Evolutionary conservation across 2,797 vertebrate species (phyloP), one percentile per base, ranked within the genome.

Genomic region (Lithobates pipiens): DNA sequence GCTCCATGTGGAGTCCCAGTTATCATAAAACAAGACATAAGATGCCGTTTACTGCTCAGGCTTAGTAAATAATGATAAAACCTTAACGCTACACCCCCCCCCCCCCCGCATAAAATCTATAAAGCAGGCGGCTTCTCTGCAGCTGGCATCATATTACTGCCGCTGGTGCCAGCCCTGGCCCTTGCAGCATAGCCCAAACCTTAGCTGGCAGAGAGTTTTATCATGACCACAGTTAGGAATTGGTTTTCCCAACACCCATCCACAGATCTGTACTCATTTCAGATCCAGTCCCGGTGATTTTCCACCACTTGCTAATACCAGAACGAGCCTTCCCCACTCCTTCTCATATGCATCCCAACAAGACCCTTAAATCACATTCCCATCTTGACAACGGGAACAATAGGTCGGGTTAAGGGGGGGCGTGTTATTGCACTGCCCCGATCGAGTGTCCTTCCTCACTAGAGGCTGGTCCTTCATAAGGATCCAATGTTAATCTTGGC

Each of bases 401-500:
- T 69, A 85, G 78, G 77, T 85, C 84, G 74, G 10, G 5, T 36
- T 77, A 16, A 88, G 89, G 90, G 89, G 89, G 90, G 2, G 32
- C 3, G 29, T 89, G 71, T 44, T 74, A 68, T 90, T 90, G 85
- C 73, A 77, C 50, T 89, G 87, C 85, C 88, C 80, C 85, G 86
- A 88, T 88, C 0, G 8, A 88, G 90, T 88, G 8, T 87, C 83
- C 76, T 83, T 75, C 83, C 87, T 90, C 77, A 80, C 83, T 54
- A 13, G 44, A 46, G 50, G 50, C 50, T 3, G 13, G 18, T 89
- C 70, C 79, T 88, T 61, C 27, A 29, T 61, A 23, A 50, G 81
- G 82, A 75, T 88, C 80, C 87, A 89, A 90, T 91, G 88, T 92
- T 91, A 88, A 87, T 76, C 57, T 89, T 92, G 91, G 90, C 92